Evolutionary conservation across 2,888 invertebrate genomes (phyloP).

Genomic region (Cephus nigrinus): DNA sequence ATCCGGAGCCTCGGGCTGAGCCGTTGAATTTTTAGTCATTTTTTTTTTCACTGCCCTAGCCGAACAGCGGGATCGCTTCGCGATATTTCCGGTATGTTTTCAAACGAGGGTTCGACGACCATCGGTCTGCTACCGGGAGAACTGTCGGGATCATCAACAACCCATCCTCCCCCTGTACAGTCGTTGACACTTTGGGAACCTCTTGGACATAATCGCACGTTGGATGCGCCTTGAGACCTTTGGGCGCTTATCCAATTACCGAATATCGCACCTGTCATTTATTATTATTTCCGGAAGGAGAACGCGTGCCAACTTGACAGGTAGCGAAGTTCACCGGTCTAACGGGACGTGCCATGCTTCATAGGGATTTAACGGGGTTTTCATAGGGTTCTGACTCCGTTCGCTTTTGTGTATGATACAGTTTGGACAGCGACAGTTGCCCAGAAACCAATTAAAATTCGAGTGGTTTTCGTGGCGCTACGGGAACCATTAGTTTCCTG

Average conservation of each 20-base stretch:
- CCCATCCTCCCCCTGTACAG: not conserved
- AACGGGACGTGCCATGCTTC: slow-evolving; percentile 3
- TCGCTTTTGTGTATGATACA: slow-evolving; percentile 34
- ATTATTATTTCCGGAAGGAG: slow-evolving; percentile 32
- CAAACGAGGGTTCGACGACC: not conserved
- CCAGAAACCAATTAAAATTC: slow-evolving; percentile 43
- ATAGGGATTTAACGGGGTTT: slow-evolving; percentile 35
- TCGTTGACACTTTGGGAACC: not conserved
- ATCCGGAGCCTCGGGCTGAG: not conserved
- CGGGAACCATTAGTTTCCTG: slow-evolving; percentile 39
- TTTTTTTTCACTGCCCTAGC: not conserved
- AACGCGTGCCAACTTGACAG: slow-evolving; percentile 10
- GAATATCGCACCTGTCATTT: slow-evolving; percentile 39
- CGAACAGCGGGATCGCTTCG: not conserved
- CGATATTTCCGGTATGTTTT: not conserved
- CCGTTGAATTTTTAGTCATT: not conserved
- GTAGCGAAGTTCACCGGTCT: slow-evolving; percentile 28
- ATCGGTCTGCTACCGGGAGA: not conserved
- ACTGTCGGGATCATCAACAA: not conserved
- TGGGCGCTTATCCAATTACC: slow-evolving; percentile 28
- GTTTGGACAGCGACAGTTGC: slow-evolving; percentile 46
- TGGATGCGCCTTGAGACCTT: not conserved
- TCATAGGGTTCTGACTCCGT: slow-evolving; percentile 16
- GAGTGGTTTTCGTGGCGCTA: slow-evolving; percentile 10
- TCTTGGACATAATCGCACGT: not conserved